Evolutionary conservation across 2,113 vertebrate genomes (phyloP).

Genomic region (Istiophorus platypterus): DNA sequence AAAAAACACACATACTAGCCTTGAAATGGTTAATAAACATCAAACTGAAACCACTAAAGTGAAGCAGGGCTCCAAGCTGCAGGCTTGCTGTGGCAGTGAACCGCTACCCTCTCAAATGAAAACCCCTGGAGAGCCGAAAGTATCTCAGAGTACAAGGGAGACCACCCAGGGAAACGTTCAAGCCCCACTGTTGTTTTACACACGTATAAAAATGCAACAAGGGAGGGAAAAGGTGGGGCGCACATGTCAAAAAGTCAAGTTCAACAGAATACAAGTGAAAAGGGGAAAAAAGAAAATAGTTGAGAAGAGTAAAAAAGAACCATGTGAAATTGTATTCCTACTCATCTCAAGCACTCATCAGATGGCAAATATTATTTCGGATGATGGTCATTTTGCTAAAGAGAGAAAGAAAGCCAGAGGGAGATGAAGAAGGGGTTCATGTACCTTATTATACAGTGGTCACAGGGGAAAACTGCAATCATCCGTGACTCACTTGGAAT

Average conservation of each 20-base stretch:
- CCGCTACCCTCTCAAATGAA: slow-evolving; percentile 64
- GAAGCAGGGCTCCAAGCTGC: slow-evolving; percentile 23
- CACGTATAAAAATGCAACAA: slow-evolving; percentile 48
- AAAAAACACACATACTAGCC: neutral
- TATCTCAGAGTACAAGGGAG: slow-evolving; percentile 54
- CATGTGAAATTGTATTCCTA: slow-evolving; percentile 74
- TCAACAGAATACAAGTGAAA: slow-evolving; percentile 47
- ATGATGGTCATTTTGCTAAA: slow-evolving; percentile 71
- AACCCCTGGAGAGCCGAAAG: slow-evolving; percentile 50
- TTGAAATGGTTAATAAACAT: slow-evolving; percentile 47
- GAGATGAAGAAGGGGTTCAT: slow-evolving; percentile 66
- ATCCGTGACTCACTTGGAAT: slow-evolving; percentile 81
- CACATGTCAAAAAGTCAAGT: slow-evolving; percentile 72
- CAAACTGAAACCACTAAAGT: slow-evolving; percentile 17
- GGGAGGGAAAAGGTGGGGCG: slow-evolving; percentile 36
- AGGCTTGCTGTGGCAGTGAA: slow-evolving; percentile 56
- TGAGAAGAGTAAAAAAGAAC: slow-evolving; percentile 35
- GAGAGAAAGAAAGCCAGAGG: slow-evolving; percentile 48
- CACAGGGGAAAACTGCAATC: slow-evolving; percentile 82
- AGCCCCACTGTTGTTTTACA: slow-evolving; percentile 72
- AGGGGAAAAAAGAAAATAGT: slow-evolving; percentile 25
- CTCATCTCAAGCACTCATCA: slow-evolving; percentile 78
- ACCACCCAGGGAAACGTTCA: slow-evolving; percentile 79
- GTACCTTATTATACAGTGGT: slow-evolving; percentile 81
- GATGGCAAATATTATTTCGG: slow-evolving; percentile 83